phyloP scores from a whole-genome alignment of 2,113 vertebrate species.

The Heterotilapia buettikoferi region DNA sequence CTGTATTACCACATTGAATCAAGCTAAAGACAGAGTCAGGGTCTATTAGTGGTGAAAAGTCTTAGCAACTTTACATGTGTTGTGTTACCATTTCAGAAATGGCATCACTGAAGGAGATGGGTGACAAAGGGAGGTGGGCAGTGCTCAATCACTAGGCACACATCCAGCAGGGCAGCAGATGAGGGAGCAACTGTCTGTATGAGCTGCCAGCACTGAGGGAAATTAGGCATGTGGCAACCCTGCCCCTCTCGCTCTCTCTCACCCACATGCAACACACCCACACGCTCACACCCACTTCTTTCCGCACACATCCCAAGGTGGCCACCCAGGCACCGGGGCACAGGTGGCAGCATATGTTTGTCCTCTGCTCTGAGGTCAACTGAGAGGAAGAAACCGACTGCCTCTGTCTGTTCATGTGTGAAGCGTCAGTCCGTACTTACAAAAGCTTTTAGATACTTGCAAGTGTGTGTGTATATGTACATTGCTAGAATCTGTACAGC shows the following conservation, averaged over 20 bases:
- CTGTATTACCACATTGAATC: background rate
- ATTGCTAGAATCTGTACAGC: background rate
- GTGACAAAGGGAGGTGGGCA: slow-evolving; percentile 13
- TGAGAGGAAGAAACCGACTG: background rate
- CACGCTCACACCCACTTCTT: background rate
- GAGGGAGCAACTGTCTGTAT: slow-evolving; percentile 62
- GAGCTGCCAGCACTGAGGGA: slow-evolving; percentile 47
- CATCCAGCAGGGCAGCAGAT: slow-evolving; percentile 63
- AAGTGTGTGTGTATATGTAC: background rate
- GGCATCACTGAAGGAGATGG: background rate
- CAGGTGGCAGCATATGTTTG: slow-evolving; percentile 53
- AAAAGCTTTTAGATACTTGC: background rate
- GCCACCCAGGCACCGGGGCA: slow-evolving; percentile 5
- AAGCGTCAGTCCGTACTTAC: background rate
- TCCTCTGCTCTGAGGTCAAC: background rate
- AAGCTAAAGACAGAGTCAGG: background rate
- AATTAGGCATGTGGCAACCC: slow-evolving; percentile 42
- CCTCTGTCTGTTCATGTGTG: background rate
- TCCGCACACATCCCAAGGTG: background rate
- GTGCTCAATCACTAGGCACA: slow-evolving; percentile 39
- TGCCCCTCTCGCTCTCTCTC: background rate
- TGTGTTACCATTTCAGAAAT: background rate
- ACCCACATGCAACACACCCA: background rate
- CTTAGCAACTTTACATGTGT: slow-evolving; percentile 2
- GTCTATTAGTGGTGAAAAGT: slow-evolving; percentile 19